Base-by-base conservation (phyloP, 2,113 vertebrate species). In the Cryptotis parvus region DNA sequence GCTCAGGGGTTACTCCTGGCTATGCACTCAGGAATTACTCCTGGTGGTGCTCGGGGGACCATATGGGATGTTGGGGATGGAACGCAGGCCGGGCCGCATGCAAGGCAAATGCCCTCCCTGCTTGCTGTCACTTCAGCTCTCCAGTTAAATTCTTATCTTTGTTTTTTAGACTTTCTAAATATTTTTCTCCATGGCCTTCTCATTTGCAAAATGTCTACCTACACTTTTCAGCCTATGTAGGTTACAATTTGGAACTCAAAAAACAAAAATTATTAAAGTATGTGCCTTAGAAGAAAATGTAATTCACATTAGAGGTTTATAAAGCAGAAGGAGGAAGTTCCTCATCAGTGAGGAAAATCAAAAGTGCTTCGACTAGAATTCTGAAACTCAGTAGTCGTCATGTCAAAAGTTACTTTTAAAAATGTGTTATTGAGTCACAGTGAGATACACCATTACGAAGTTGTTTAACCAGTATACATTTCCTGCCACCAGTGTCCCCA, bases 271-370 rank as follows among this genome's bases (percentile, higher is more conserved):
- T 33, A 78, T 41, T n/a, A 18, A 68, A 83, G 8, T 68, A 45
- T 94, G 9, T 76, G 84, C 7, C 55, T 80, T 9, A 72, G n/a
- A 91, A 63, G 79, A 88, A 84, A 52, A 33, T 77, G 83, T 82
- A 89, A 84, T 14, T 89, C 31, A 43, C 81, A 10, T 10, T 76
- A 68, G 39, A 83, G 27, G 9, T 86, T 94, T 89, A 9, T 22
- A 84, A 72, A 82, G 10, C 31, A 86, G 33, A 74, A 94, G 41
- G 78, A 90, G 10, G 11, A 90, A 49, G 41, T 65, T 43, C 43
- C 39, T 65, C 68, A 45, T 77, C 43, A 85, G 22, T 33, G n/a
- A 65, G 35, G 8, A 79, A 31, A 41, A 20, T 82, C 39, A 43
- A 33, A 58, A 87, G 35, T 26, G 87, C 18, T 79, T 83, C 6